These are phyloP conservation scores for Petaurus breviceps DNA, from an alignment of 2,113 vertebrate genomes.

Conservation along the genomic window DNA sequence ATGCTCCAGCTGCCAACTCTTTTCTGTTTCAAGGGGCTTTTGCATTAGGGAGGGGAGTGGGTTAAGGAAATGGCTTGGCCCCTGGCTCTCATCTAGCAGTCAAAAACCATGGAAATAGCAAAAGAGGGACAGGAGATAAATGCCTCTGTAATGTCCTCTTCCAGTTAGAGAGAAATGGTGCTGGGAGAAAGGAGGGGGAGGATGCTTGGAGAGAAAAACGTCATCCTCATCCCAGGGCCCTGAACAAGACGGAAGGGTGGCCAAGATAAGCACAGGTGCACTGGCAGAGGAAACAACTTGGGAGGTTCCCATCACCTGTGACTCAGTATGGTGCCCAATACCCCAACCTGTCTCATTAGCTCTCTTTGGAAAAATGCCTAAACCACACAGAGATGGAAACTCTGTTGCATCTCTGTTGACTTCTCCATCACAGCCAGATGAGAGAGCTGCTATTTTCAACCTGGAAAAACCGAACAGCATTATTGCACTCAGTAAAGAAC, in stretches of 20 bases:
- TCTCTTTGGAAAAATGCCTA: conserved; percentile 21
- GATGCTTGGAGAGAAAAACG: conserved; percentile 17
- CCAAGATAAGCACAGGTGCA: conserved; percentile 47
- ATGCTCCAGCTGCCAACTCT: background rate
- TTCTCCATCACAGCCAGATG: conserved; percentile 10
- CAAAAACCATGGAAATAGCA: background rate
- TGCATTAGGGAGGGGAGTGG: background rate
- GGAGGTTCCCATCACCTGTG: background rate
- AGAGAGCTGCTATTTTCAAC: conserved; percentile 37
- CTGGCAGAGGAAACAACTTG: background rate
- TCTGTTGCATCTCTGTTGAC: background rate
- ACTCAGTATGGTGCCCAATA: conserved; percentile 4
- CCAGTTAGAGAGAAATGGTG: conserved; percentile 24
- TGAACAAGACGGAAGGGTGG: conserved; percentile 24
- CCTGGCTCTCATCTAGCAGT: background rate
- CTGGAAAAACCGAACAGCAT: background rate
- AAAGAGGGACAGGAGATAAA: conserved; percentile 18
- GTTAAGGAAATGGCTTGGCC: background rate
- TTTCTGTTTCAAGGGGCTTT: background rate
- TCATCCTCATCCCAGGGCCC: background rate
- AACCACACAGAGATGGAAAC: conserved; percentile 7
- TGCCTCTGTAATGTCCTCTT: conserved; percentile 28
- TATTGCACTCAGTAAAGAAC: background rate
- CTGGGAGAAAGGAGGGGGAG: background rate
- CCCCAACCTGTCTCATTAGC: background rate